phyloP scores from a whole-genome alignment of 2,113 vertebrate species.

The Herpetotheres cachinnans region DNA sequence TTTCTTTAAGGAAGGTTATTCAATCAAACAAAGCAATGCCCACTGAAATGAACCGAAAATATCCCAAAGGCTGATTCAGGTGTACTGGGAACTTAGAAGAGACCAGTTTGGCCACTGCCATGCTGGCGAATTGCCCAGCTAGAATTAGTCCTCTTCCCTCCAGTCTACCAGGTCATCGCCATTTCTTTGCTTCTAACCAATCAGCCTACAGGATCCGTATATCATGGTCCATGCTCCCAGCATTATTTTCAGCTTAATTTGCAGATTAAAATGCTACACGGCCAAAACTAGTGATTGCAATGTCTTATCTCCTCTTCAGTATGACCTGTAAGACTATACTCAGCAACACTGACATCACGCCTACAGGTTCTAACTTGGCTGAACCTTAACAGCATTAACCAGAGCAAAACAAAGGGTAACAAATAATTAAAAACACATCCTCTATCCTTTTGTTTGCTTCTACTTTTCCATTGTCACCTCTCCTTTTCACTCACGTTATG shows the following conservation, averaged over 20 bases:
- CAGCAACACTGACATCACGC: not conserved
- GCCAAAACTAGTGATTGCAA: not conserved
- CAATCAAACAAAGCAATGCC: not conserved
- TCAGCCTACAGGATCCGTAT: not conserved
- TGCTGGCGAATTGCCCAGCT: not conserved
- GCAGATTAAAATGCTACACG: not conserved
- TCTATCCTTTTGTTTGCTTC: not conserved
- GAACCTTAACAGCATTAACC: not conserved
- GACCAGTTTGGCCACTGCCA: not conserved
- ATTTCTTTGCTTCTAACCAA: not conserved
- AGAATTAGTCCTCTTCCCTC: not conserved
- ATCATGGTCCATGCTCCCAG: not conserved
- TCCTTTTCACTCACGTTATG: not conserved
- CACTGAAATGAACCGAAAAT: not conserved
- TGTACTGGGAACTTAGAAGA: not conserved
- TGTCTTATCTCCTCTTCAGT: not conserved
- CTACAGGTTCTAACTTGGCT: not conserved
- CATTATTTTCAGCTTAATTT: not conserved
- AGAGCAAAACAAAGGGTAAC: not conserved
- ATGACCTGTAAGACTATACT: not conserved
- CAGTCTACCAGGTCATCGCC: not conserved
- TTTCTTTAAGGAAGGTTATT: not conserved
- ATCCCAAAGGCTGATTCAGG: not conserved
- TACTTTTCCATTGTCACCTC: not conserved
- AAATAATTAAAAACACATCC: not conserved